These are phyloP conservation scores for Microhierax caerulescens DNA, from an alignment of 2,797 vertebrate species.

Conservation along the genomic window DNA sequence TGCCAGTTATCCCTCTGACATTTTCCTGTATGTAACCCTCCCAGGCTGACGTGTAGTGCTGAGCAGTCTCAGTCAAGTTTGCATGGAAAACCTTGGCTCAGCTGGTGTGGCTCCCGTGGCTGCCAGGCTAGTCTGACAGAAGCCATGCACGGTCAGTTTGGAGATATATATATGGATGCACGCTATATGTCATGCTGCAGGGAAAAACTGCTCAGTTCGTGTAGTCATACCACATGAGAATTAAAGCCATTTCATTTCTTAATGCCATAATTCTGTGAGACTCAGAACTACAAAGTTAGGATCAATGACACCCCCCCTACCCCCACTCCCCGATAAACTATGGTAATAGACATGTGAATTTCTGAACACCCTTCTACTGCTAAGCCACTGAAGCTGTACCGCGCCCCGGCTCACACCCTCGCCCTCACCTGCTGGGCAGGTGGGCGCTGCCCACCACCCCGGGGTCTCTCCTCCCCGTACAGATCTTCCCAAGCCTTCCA, in stretches of 20 bases:
- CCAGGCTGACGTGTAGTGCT: background rate
- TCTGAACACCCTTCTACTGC: background rate
- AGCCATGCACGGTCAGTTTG: background rate
- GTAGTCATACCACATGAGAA: background rate
- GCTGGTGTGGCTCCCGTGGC: background rate
- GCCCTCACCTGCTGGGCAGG: no score
- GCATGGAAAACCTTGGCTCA: background rate
- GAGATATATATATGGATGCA: background rate
- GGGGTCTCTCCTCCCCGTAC: no score
- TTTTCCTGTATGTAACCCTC: background rate
- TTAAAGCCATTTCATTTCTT: background rate
- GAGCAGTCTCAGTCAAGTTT: background rate
- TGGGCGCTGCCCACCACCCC: no score
- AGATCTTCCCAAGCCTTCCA: no score
- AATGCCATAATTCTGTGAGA: background rate
- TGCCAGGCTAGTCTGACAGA: background rate
- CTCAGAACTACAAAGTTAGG: background rate
- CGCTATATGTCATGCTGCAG: fast-evolving
- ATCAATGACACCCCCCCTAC: no score
- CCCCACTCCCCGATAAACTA: no score
- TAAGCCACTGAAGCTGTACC: background rate
- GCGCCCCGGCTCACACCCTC: no score
- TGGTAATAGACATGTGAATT: background rate
- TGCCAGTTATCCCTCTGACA: background rate
- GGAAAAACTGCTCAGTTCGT: background rate